These are phyloP conservation scores for Galeopsomyia nigrocyanea DNA, from an alignment of 2,888 invertebrate genomes.

Conservation along the genomic window DNA sequence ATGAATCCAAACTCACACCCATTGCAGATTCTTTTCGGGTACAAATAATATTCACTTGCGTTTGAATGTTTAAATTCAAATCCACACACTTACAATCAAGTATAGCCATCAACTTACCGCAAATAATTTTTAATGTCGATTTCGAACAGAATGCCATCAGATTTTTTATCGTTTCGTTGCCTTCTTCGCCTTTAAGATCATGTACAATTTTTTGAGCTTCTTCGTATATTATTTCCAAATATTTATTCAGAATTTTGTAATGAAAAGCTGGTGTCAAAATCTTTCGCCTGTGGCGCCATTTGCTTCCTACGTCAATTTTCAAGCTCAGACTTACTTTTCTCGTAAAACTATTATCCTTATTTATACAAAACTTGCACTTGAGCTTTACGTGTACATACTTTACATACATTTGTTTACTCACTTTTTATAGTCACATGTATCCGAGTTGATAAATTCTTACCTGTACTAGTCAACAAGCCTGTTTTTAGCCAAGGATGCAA, in stretches of 20 bases:
- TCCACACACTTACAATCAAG: too few species aligned
- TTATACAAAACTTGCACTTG: too few species aligned
- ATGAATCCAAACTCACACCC: constrained; percentile 28
- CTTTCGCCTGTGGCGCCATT: constrained; percentile 44
- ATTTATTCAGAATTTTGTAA: constrained; percentile 38
- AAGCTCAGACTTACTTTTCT: too few species aligned
- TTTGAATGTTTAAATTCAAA: too few species aligned
- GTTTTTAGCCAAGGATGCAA: constrained; percentile 42
- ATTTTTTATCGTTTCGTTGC: constrained; percentile 32
- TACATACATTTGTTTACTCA: too few species aligned
- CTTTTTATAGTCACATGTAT: too few species aligned
- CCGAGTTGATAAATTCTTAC: too few species aligned
- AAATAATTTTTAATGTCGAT: constrained; percentile 46
- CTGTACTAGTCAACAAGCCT: constrained; percentile 48
- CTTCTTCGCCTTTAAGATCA: constrained; percentile 34
- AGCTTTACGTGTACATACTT: too few species aligned
- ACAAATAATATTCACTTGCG: too few species aligned
- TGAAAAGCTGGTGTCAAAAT: constrained; percentile 45
- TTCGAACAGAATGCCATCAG: constrained; percentile 38
- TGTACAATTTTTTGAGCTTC: constrained; percentile 36
- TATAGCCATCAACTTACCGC: constrained; percentile 29
- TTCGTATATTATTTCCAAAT: constrained; percentile 34
- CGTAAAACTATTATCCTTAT: too few species aligned
- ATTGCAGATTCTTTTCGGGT: constrained; percentile 33
- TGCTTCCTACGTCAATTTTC: constrained; percentile 14